Base-by-base conservation (phyloP, 2,113 vertebrate genomes). In the Donacobius atricapilla region DNA sequence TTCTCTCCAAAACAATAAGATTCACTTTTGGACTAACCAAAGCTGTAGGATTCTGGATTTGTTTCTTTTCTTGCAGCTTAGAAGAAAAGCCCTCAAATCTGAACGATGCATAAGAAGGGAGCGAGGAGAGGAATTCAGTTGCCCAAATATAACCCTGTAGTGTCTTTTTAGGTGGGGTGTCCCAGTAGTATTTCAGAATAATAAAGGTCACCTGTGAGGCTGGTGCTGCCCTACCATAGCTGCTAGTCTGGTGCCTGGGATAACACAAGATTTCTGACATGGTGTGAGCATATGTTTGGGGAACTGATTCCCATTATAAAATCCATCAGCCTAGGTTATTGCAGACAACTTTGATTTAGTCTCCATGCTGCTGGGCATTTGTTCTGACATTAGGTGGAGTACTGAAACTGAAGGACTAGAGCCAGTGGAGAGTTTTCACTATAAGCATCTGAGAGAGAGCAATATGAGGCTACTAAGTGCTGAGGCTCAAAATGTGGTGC, bases 371-470 rank as follows among this genome's bases (percentile, higher is more conserved):
- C 50, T 84, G 68, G 87, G 25, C 42, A 61, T 87, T 93, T 81
- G 45, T 78, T 27, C n/a, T 57, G 72, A 12, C 20, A 3, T 61
- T 37, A 31, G 60, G 6, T 35, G 45, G 33, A 69, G 54, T 27
- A 39, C 37, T 64, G 56, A 56, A 83, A 47, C 45, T 35, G 37
- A 39, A 47, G 31, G 28, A 37, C 37, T 53, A n/a, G 50, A 69
- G 58, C 47, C 60, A 27, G 14, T 10, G 48, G 44, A 27, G 24
- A 48, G 28, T 33, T 93, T 85, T 58, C 40, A 14, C 20, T 86
- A 1, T 0, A 1, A 54, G 31, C 31, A 61, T 16, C 17, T 13
- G 24, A 10, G 17, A 40, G 25, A 45, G 24, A 69, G 22, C 19
- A 61, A 1, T n/a, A 31, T 10, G 12, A 51, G 50, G 15, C 23